Evolutionary conservation across 1,140 invertebrate genomes (phyloP).

Genomic region (Elymnias hypermnestra): DNA sequence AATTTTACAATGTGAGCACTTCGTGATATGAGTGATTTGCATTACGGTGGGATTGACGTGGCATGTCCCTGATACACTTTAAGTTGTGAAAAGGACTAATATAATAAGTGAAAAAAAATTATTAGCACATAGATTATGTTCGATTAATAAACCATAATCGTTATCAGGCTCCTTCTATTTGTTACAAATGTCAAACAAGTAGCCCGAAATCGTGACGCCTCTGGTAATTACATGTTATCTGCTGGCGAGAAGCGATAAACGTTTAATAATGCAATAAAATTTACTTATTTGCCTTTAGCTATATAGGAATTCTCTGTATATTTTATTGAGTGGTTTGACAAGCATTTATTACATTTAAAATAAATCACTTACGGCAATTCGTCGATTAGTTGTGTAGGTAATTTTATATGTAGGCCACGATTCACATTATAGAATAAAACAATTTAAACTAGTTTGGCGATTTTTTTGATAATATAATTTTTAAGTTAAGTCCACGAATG

Average conservation of each 20-base stretch:
- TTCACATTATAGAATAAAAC: no score
- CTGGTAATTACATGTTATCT: constrained; percentile 12
- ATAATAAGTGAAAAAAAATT: no score
- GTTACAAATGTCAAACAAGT: constrained; percentile 12
- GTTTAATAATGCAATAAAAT: constrained; percentile 2
- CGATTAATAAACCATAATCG: not conserved
- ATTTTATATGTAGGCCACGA: not conserved
- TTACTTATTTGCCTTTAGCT: not conserved
- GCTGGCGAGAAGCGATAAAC: constrained; percentile 7
- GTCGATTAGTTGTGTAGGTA: not conserved
- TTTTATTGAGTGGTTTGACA: constrained; percentile 4
- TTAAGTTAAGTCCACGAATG: no score
- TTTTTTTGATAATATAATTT: no score
- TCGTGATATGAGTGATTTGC: no score
- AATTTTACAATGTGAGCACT: no score
- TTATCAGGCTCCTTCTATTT: not conserved
- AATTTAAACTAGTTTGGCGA: no score
- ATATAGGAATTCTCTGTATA: not conserved
- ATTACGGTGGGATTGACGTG: no score
- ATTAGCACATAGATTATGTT: no score
- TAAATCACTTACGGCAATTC: not conserved
- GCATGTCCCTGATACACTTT: no score
- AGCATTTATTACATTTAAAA: not conserved
- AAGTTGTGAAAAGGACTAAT: no score
- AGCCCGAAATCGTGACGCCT: constrained; percentile 14